Evolutionary conservation across 1,140 invertebrate species (phyloP).

Genomic region (Platyscapa corneri): DNA sequence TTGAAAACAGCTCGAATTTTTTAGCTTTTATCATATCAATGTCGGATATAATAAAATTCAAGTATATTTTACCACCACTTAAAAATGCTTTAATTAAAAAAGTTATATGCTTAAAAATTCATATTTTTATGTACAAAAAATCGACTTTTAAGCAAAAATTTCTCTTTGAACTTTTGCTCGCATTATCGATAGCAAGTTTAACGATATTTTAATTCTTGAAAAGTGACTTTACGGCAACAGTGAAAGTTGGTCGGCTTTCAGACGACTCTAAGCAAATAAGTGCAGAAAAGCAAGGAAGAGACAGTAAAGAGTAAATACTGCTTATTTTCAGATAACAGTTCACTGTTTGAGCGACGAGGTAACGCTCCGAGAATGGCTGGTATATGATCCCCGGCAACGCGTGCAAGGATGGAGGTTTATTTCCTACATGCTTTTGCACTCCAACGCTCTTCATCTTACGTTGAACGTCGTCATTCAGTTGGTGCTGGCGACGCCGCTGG

Average conservation of each 20-base stretch:
- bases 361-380: constrained; percentile 75
- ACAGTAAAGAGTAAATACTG: constrained; percentile 7
- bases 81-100: too few relatives aligned
- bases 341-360: constrained; percentile 72
- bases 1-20: too few relatives aligned
- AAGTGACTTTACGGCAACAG: neutral
- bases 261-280: neutral
- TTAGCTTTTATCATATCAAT: too few relatives aligned
- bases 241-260: neutral
- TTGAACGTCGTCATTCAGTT: constrained; percentile 81
- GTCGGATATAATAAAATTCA: too few relatives aligned
- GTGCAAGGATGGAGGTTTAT: constrained; percentile 86
- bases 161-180: too few relatives aligned
- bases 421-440: constrained; percentile 89
- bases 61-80: too few relatives aligned
- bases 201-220: too few relatives aligned
- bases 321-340: constrained; percentile 72
- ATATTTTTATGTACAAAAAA: too few relatives aligned
- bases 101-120: too few relatives aligned
- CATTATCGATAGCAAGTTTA: too few relatives aligned
- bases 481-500: constrained; percentile 80
- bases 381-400: constrained; percentile 82
- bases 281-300: neutral
- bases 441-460: constrained; percentile 78
- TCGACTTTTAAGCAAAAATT: too few relatives aligned